Conservation (phyloP, 1,140 invertebrate species). For the Lasaia peninsularis region DNA sequence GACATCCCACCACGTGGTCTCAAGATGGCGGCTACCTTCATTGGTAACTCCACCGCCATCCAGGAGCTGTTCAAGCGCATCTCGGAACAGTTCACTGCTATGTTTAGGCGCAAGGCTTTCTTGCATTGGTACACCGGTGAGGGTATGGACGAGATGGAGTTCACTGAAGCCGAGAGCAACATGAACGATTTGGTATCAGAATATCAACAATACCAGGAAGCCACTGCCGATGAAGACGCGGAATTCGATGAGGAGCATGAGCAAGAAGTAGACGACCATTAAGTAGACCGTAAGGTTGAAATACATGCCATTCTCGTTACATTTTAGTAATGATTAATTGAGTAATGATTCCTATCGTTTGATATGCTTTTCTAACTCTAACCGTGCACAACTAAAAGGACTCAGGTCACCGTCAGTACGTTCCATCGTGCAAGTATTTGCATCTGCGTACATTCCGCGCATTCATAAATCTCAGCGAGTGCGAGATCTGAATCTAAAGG, state of each 20-base stretch:
- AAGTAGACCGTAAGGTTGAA: slow-evolving; percentile 3
- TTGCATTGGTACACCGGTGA: no score
- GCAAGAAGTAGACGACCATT: slow-evolving; percentile 52
- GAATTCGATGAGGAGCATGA: slow-evolving; percentile 83
- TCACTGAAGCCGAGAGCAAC: no score
- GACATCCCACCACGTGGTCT: slow-evolving; percentile 40
- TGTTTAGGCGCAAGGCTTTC: slow-evolving; percentile 38
- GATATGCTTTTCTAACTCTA: slow-evolving; percentile 70
- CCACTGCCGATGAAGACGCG: slow-evolving; percentile 83
- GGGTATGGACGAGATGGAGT: no score
- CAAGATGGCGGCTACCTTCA: slow-evolving; percentile 83
- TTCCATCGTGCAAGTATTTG: slow-evolving; percentile 46
- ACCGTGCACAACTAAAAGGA: slow-evolving; percentile 66
- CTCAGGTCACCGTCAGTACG: slow-evolving; percentile 37
- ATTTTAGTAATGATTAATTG: slow-evolving; percentile 35
- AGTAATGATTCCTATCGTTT: slow-evolving; percentile 66
- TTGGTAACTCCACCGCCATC: slow-evolving; percentile 82
- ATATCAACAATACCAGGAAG: slow-evolving; percentile 94
- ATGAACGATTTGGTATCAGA: slow-evolving; percentile 75
- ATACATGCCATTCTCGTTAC: not conserved
- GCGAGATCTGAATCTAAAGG: slow-evolving; percentile 64
- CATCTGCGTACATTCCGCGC: slow-evolving; percentile 53
- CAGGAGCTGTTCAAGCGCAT: slow-evolving; percentile 83
- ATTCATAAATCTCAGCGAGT: slow-evolving; percentile 43
- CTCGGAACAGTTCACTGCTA: slow-evolving; percentile 86